Conservation (phyloP, 2,888 invertebrate genomes). For the Ichneumon xanthorius region DNA sequence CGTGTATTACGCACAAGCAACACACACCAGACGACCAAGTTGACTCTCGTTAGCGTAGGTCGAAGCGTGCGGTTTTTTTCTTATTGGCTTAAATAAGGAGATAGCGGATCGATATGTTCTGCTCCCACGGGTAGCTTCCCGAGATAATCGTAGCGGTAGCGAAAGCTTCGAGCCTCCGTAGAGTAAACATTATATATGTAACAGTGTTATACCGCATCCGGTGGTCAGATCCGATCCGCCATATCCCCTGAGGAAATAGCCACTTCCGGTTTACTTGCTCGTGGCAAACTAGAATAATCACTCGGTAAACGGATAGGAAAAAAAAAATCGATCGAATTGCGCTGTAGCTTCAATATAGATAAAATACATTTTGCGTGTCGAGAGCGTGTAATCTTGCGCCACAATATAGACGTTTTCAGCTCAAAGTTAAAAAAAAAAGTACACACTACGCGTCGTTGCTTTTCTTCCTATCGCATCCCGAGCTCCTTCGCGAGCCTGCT, state of each 20-base stretch:
- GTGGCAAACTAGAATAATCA: neutral
- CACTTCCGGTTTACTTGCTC: conserved; percentile 3
- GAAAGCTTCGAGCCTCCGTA: conserved; percentile 34
- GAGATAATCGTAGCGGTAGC: conserved; percentile 23
- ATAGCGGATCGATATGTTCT: conserved; percentile 41
- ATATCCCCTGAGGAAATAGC: neutral
- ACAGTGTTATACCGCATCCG: conserved; percentile 5
- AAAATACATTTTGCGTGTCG: neutral
- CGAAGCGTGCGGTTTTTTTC: conserved; percentile 25
- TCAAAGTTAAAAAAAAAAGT: neutral
- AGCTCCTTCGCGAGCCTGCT: neutral
- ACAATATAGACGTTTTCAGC: neutral
- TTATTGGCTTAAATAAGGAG: conserved; percentile 8
- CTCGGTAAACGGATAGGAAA: neutral
- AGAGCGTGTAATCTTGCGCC: neutral
- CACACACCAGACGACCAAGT: neutral
- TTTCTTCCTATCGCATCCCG: neutral
- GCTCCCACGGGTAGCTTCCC: conserved; percentile 6
- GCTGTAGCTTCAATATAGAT: neutral
- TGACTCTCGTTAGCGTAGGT: conserved; percentile 52
- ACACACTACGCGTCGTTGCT: neutral
- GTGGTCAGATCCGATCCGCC: neutral
- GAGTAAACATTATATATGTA: neutral
- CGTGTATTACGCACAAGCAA: neutral
- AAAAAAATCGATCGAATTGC: neutral